A percentile compares a stretch with the other conserved stretches of the same genome.
These are phyloP conservation scores for Lagenorhynchus albirostris DNA, from an alignment of 2,113 vertebrate species.

Conservation along the genomic window DNA sequence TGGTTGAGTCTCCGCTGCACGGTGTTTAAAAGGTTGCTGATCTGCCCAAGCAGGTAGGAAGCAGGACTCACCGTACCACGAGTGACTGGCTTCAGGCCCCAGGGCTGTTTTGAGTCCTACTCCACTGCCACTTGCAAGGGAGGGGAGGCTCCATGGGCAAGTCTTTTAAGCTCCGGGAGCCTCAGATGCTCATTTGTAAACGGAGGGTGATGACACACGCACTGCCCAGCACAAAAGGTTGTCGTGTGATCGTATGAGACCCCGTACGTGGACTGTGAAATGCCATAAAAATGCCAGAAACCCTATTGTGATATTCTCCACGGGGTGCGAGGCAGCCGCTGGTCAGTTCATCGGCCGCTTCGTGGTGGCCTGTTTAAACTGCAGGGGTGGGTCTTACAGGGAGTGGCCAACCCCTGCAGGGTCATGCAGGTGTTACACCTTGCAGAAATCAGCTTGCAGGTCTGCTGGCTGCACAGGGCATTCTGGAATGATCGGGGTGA, in stretches of 20 bases:
- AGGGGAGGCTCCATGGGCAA: rapidly evolving
- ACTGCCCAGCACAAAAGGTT: not conserved
- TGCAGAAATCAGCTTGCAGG: not conserved
- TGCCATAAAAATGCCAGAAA: rapidly evolving
- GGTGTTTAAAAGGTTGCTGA: not conserved
- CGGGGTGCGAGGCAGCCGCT: rapidly evolving
- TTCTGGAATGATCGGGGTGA: not conserved
- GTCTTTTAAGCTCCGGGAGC: not conserved
- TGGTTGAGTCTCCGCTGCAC: not conserved
- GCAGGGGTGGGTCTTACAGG: not conserved
- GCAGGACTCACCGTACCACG: not conserved
- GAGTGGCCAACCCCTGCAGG: rapidly evolving
- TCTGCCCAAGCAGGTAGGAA: not conserved
- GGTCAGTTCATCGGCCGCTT: rapidly evolving
- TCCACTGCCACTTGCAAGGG: not conserved
- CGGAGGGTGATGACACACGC: not conserved
- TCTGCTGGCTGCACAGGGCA: not conserved
- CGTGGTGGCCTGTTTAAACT: rapidly evolving
- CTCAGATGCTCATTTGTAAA: rapidly evolving
- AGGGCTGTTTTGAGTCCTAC: not conserved
- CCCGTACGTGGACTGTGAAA: rapidly evolving
- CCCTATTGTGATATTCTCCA: rapidly evolving
- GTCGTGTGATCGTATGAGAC: not conserved
- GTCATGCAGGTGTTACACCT: rapidly evolving
- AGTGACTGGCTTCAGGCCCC: not conserved